Conservation (phyloP, 2,888 invertebrate species). For the Trichacis sp. region DNA sequence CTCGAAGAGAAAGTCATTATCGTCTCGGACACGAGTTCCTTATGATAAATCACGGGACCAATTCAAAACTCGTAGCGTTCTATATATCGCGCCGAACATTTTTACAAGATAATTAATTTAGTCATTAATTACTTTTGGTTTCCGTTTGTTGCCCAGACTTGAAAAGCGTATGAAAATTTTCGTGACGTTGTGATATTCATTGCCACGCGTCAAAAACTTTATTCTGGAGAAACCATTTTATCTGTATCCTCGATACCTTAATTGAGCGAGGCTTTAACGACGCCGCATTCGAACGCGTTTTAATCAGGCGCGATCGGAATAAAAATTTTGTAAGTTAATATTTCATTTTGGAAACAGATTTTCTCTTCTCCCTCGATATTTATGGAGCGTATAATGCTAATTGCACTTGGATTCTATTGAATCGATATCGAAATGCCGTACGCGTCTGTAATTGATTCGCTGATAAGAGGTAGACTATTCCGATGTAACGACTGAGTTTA, state of each 20-base stretch:
- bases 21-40: neutral
- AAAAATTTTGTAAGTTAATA: neutral
- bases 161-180: neutral
- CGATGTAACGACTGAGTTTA: slow-evolving; percentile 8
- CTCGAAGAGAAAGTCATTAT: slow-evolving; percentile 7
- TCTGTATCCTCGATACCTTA: neutral
- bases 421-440: slow-evolving; percentile 13
- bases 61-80: neutral
- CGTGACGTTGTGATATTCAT: too few species aligned
- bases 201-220: too few species aligned
- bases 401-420: slow-evolving; percentile 23
- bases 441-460: slow-evolving; percentile 17
- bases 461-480: slow-evolving; percentile 35
- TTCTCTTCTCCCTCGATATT: too few species aligned
- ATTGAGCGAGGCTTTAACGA: neutral
- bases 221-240: too few species aligned
- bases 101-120: neutral
- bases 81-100: neutral
- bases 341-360: too few species aligned
- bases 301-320: neutral
- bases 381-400: too few species aligned
- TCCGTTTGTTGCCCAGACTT: neutral
- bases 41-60: neutral
- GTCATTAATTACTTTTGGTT: neutral
- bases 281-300: neutral